A percentile compares a stretch with the other conserved stretches of the same genome.
These are phyloP conservation scores for Ceuthmochares aereus DNA, from an alignment of 2,113 vertebrate species.

Conservation along the genomic window DNA sequence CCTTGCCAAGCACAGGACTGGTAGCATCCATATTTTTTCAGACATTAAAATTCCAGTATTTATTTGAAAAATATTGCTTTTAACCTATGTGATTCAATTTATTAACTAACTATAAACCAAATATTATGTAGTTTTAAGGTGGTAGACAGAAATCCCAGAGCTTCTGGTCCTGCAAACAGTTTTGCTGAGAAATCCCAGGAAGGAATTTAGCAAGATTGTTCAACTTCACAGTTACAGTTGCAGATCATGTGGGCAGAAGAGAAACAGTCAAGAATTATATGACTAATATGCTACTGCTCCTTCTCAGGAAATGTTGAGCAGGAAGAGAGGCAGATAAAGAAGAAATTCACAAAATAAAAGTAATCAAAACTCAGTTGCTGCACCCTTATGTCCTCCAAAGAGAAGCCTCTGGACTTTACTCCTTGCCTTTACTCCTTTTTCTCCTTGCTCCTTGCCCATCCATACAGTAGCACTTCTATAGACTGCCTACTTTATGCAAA, in stretches of 20 bases:
- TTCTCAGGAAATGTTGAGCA: neutral
- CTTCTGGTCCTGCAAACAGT: neutral
- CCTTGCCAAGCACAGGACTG: neutral
- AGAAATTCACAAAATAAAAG: neutral
- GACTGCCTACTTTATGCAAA: neutral
- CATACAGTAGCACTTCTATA: neutral
- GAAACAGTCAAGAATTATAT: slow-evolving; percentile 18
- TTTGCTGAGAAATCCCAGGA: neutral
- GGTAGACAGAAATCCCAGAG: neutral
- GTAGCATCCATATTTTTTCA: neutral
- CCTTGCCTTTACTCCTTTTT: no score
- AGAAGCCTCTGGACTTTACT: neutral
- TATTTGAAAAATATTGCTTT: neutral
- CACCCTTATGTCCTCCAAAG: neutral
- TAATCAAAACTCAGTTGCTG: neutral
- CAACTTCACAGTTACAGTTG: neutral
- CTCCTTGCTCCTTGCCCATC: neutral
- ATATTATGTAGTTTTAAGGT: neutral
- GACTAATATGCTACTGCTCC: neutral
- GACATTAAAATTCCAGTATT: neutral
- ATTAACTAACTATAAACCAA: neutral
- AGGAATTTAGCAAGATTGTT: neutral
- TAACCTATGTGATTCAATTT: neutral
- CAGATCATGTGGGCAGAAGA: slow-evolving; percentile 1
- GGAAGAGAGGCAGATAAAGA: neutral